Base-by-base conservation (phyloP, 2,113 vertebrate species). In the Cnemophilus loriae region DNA sequence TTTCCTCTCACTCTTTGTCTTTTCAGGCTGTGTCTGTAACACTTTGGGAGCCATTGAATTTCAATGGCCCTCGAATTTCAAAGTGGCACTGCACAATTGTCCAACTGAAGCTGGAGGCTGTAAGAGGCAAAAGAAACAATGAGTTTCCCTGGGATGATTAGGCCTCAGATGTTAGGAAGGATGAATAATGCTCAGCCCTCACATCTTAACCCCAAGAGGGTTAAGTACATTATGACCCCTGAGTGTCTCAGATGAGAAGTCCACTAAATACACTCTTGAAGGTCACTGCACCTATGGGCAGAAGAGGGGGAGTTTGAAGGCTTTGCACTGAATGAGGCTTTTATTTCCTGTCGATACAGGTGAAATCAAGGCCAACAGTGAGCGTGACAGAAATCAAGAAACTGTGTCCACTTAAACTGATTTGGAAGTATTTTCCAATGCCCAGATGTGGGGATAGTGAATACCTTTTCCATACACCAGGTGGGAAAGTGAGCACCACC, bases 31-130 rank as follows among this genome's bases (percentile, higher is more conserved):
- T 49, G 55, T 52, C 42, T 92, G 76, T 92, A 93, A 88, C 37
- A 49, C 74, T 85, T 86, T 84, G 73, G 70, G 79, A 95, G 52
- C 53, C 65, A 41, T 27, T 91, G 92, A 94, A 92, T 94, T 94
- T 91, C 79, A 94, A 41, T 33, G 47, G 61, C 44, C 55, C 46
- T 79, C 8, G 15, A 76, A 80, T 79, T 90, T 95, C 49, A 27
- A 86, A 90, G 69, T 57, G 50, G 59, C 42, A 70, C 37, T 37
- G 68, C 84, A 82, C 24, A 68, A 52, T 28, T 35, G 50, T 80
- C 61, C 70, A 39, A 33, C 39, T 91, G 60, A 35, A 69, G 53
- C 30, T 70, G 10, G 61, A 68, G 35, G 57, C 53, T 76, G 19
- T 27, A 87, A 80, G 77, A 80, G 75, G 61, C 14, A 64, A 69